phyloP scores from a whole-genome alignment of 2,888 invertebrate genomes.

The Celastrina argiolus region DNA sequence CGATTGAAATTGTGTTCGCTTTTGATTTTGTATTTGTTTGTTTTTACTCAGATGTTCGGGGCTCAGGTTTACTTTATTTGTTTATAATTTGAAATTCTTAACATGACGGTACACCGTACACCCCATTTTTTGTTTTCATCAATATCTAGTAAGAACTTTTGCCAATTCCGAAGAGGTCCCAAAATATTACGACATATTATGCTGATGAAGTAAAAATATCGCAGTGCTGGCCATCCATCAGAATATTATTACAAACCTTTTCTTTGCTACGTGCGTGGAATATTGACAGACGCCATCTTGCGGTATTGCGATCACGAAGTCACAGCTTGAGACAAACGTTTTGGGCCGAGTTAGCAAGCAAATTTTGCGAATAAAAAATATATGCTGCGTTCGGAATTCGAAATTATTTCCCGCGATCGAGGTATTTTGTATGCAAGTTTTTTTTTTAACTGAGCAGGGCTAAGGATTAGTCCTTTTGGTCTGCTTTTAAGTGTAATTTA shows the following conservation, averaged over 20 bases:
- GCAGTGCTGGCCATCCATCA: constrained; percentile 4
- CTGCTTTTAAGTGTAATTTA: too few species aligned
- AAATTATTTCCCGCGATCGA: constrained; percentile 22
- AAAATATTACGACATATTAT: background rate
- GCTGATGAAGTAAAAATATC: constrained; percentile 2
- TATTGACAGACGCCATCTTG: constrained; percentile 27
- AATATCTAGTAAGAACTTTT: background rate
- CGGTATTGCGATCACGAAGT: constrained; percentile 62
- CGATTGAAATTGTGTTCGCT: too few species aligned
- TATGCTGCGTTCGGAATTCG: constrained; percentile 26
- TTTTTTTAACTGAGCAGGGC: too few species aligned
- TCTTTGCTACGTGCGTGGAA: constrained; percentile 22
- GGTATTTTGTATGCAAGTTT: background rate
- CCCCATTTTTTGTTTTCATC: background rate
- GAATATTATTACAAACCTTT: constrained; percentile 12
- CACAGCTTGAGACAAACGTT: constrained; percentile 55
- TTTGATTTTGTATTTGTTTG: too few species aligned
- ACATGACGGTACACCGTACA: too few species aligned
- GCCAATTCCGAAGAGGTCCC: background rate
- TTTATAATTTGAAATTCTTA: too few species aligned
- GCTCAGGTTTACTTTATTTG: too few species aligned
- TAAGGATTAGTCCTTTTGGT: too few species aligned
- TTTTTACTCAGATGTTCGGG: too few species aligned
- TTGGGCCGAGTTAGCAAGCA: constrained; percentile 47
- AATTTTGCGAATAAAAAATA: constrained; percentile 44